A percentile compares a stretch with the other conserved stretches of the same genome.
Conservation (phyloP, 2,888 invertebrate species). For the Melipona beecheii region DNA sequence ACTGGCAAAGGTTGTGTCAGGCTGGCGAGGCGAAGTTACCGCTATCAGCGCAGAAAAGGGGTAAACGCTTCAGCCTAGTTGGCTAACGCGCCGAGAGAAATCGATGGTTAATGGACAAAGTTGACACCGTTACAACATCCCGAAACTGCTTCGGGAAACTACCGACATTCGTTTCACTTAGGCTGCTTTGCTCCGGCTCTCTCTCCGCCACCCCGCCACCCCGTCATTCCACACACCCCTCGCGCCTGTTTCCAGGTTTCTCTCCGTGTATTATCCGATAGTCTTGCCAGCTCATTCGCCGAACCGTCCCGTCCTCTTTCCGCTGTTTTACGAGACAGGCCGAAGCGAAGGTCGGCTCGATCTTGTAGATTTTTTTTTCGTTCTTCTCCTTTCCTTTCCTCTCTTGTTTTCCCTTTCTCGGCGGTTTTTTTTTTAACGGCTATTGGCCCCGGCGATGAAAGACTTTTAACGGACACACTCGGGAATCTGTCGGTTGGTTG, state of each 20-base stretch:
- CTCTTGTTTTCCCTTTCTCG: no score
- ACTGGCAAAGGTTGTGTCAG: slow-evolving; percentile 42
- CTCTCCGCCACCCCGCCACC: background rate
- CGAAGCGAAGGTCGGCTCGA: background rate
- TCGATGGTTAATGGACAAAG: slow-evolving; percentile 80
- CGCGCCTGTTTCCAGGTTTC: slow-evolving; percentile 15
- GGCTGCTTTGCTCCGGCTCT: slow-evolving; percentile 45
- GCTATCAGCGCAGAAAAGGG: slow-evolving; percentile 56
- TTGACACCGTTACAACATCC: slow-evolving; percentile 76
- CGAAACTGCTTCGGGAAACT: slow-evolving; percentile 71
- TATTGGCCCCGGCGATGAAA: background rate
- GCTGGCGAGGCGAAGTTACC: slow-evolving; percentile 43
- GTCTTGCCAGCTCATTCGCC: slow-evolving; percentile 45
- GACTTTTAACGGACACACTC: background rate
- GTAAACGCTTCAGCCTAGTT: slow-evolving; percentile 74
- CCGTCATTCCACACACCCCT: background rate
- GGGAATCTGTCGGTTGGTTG: background rate
- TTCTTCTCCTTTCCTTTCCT: no score
- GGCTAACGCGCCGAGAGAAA: slow-evolving; percentile 72
- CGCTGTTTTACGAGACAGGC: slow-evolving; percentile 12
- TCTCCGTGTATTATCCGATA: slow-evolving; percentile 53
- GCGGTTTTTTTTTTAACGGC: background rate
- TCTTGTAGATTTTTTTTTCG: background rate
- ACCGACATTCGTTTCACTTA: slow-evolving; percentile 73
- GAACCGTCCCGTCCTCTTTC: slow-evolving; percentile 19